Conservation (phyloP, 2,888 invertebrate genomes). For the Dasypogon diadema region DNA sequence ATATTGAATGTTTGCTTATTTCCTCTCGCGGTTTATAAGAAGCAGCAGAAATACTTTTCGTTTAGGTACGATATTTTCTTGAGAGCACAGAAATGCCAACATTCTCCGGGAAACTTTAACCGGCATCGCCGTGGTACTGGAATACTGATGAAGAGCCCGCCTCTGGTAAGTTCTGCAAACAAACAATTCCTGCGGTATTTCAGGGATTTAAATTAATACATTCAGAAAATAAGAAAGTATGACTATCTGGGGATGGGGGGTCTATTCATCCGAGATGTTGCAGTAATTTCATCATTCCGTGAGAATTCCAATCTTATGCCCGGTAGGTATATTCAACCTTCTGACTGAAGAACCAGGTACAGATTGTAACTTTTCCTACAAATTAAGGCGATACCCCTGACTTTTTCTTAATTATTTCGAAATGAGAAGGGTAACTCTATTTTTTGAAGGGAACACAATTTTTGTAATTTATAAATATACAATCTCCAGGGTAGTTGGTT, state of each 20-base stretch:
- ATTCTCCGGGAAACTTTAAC: not conserved
- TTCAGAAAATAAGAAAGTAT: conserved; percentile 14
- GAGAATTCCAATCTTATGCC: not conserved
- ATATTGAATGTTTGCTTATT: conserved; percentile 53
- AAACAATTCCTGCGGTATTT: conserved; percentile 4
- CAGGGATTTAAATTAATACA: conserved; percentile 32
- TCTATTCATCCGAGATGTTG: not conserved
- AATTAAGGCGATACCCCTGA: not conserved
- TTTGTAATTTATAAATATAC: no score
- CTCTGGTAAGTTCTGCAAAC: not conserved
- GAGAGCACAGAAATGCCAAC: not conserved
- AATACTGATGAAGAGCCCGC: not conserved
- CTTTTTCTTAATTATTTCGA: conserved; percentile 10
- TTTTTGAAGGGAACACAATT: not conserved
- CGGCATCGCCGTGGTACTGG: not conserved
- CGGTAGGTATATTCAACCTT: not conserved
- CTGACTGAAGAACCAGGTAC: not conserved
- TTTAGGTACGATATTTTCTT: conserved; percentile 5
- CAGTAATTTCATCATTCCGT: not conserved
- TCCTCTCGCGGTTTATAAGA: not conserved
- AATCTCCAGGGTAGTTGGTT: no score
- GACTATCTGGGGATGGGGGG: not conserved
- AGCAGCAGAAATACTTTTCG: conserved; percentile 31
- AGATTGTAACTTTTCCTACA: not conserved
- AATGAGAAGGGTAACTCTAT: not conserved